Percentiles rank a stretch among this genome's conserved stretches.
phyloP scores from a whole-genome alignment of 2,888 invertebrate species.

The Calephelis perditalis region DNA sequence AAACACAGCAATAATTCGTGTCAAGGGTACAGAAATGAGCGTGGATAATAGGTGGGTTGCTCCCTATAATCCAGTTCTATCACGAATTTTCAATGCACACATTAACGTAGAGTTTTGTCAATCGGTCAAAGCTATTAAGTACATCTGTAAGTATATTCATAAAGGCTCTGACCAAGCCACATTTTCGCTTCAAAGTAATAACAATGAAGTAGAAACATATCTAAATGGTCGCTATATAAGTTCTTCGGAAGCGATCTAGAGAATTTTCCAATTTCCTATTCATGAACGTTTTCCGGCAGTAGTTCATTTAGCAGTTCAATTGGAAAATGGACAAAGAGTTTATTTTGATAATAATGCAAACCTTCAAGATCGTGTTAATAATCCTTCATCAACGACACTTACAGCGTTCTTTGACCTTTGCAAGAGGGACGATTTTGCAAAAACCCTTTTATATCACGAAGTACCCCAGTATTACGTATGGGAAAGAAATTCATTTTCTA shows the following conservation, averaged over 20 bases:
- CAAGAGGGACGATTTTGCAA: constrained; percentile 5
- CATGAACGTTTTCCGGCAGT: constrained; percentile 6
- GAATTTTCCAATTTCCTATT: neutral
- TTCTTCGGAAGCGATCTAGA: constrained; percentile 13
- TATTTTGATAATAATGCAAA: constrained; percentile 8
- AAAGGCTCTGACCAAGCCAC: constrained; percentile 31
- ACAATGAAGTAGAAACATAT: constrained; percentile 19
- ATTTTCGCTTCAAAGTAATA: constrained; percentile 16
- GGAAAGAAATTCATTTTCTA: constrained; percentile 27
- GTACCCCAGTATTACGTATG: constrained; percentile 27
- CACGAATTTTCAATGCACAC: constrained; percentile 26
- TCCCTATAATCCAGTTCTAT: constrained; percentile 27
- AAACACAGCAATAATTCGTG: neutral
- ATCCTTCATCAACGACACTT: constrained; percentile 8
- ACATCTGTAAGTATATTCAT: constrained; percentile 31
- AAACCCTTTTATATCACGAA: constrained; percentile 22
- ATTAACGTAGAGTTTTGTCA: constrained; percentile 30
- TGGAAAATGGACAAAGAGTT: constrained; percentile 8
- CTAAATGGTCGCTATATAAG: constrained; percentile 28
- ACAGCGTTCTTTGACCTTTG: constrained; percentile 14
- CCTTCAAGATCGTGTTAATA: constrained; percentile 3
- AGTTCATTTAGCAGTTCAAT: constrained; percentile 3
- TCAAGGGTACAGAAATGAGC: neutral
- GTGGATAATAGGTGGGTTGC: constrained; percentile 28
- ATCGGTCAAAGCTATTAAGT: constrained; percentile 29